Conservation (phyloP, 2,888 invertebrate genomes). For the Cephus pygmeus region DNA sequence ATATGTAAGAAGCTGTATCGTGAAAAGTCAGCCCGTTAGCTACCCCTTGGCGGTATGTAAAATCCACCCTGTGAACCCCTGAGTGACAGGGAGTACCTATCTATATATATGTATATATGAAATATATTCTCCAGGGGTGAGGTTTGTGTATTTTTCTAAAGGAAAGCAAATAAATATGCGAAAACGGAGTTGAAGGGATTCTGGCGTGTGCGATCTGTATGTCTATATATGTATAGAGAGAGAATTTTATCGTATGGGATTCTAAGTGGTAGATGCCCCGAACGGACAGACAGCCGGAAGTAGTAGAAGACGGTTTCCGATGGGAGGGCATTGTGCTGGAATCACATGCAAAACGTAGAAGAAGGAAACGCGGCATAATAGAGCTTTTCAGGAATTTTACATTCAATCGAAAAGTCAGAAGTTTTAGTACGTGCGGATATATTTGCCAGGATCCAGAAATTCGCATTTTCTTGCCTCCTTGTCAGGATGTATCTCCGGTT, state of each 20-base stretch:
- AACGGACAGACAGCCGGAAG: constrained; percentile 50
- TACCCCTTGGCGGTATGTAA: background rate
- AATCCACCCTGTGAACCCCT: background rate
- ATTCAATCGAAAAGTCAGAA: constrained; percentile 22
- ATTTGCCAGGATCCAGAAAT: background rate
- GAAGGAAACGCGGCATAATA: constrained; percentile 31
- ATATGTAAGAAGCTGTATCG: constrained; percentile 7
- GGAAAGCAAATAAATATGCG: constrained; percentile 41
- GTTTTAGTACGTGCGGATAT: background rate
- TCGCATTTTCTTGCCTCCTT: background rate
- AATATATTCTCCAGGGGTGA: background rate
- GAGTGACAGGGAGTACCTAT: background rate
- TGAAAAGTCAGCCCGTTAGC: background rate
- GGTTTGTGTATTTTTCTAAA: constrained; percentile 37
- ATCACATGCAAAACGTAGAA: constrained; percentile 49
- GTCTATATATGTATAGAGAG: background rate
- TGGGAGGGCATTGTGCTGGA: constrained; percentile 53
- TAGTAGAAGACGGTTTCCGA: constrained; percentile 56
- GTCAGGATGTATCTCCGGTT: background rate
- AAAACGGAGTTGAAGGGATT: constrained; percentile 35
- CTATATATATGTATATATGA: background rate
- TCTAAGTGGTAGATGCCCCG: constrained; percentile 7
- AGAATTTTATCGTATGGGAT: background rate
- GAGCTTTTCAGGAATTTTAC: constrained; percentile 20
- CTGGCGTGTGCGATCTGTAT: constrained; percentile 9